Conservation (phyloP, 2,113 vertebrate species). For the Myotis davidii region DNA sequence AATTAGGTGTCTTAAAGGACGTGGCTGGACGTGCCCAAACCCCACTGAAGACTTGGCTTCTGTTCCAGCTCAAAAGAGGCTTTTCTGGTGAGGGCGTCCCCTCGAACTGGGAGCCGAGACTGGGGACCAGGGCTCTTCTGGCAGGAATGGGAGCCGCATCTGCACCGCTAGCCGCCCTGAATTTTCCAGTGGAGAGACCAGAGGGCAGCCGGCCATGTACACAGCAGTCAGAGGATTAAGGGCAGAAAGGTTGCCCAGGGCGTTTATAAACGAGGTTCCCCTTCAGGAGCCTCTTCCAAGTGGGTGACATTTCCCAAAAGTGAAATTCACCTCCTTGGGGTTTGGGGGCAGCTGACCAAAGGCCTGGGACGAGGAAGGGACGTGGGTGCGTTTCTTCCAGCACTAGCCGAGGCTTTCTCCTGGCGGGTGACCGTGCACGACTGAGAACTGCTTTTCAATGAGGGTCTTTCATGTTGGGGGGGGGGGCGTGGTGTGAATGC, state of each 20-base stretch:
- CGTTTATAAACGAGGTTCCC: conserved; percentile 50
- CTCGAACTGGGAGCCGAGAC: not conserved
- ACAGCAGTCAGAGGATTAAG: conserved; percentile 51
- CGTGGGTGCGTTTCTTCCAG: not conserved
- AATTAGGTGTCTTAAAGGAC: not conserved
- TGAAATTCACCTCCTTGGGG: conserved; percentile 22
- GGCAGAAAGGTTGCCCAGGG: conserved; percentile 12
- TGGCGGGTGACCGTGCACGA: fast-evolving
- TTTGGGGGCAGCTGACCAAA: not conserved
- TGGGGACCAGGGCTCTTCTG: not conserved
- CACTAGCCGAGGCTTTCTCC: not conserved
- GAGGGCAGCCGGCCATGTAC: conserved; percentile 52
- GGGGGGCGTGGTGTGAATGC: too few relatives aligned
- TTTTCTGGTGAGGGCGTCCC: not conserved
- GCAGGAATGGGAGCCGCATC: not conserved
- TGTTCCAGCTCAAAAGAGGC: not conserved
- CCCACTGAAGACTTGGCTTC: conserved; percentile 3
- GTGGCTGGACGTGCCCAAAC: conserved; percentile 9
- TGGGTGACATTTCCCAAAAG: conserved; percentile 58
- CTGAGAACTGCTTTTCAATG: not conserved
- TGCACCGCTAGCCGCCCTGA: not conserved
- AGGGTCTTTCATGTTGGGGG: not conserved
- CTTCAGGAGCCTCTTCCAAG: conserved; percentile 52
- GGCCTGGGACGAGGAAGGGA: not conserved
- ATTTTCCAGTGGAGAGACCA: conserved; percentile 50